Base-by-base conservation (phyloP, 2,113 vertebrate species). In the Coreoperca whiteheadi region DNA sequence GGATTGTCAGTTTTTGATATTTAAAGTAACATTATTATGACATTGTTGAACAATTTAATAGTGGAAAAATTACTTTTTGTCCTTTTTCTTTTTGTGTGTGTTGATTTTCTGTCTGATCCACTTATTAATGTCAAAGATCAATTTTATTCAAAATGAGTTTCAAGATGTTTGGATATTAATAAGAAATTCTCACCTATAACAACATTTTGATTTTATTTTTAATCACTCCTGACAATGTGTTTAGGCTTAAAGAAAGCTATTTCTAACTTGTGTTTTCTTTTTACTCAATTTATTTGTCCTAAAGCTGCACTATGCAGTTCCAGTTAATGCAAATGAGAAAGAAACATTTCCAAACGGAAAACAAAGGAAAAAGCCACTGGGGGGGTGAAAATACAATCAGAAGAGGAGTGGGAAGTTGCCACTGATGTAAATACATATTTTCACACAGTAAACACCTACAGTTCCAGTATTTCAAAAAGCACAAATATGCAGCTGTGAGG, bases 51-150 rank as follows among this genome's bases (percentile, higher is more conserved):
- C 48, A 15, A 63, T 46, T 50, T 56, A 77, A 79, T 87, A 81
- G 83, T 90, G 88, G 85, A 87, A 92, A 92, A 91, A 88, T 16
- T 0, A 21, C 1, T 20, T 79, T 15, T 39, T 48, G 48, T 23
- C 7, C 2, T 46, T 32, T 46, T 61, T 41, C 1, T 32, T 6
- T 63, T n/a, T 72, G 16, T 81, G 75, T 79, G 68, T 66, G 21
- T 18, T 51, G 43, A 12, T 66, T 61, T 75, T 63, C 30, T 74
- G 10, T 77, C 41, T 68, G n/a, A 61, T 83, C 1, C 23, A 16
- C 39, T 43, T 61, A 56, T 43, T 43, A 20, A 56, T 54, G n/a
- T 46, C 4, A 80, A 60, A 73, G 8, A 30, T 48, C 0, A 20
- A 2, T 60, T 63, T 70, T 41, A 32, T 66, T 82, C 3, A 30